Conservation (phyloP, 2,888 invertebrate genomes). For the Bibio marci region DNA sequence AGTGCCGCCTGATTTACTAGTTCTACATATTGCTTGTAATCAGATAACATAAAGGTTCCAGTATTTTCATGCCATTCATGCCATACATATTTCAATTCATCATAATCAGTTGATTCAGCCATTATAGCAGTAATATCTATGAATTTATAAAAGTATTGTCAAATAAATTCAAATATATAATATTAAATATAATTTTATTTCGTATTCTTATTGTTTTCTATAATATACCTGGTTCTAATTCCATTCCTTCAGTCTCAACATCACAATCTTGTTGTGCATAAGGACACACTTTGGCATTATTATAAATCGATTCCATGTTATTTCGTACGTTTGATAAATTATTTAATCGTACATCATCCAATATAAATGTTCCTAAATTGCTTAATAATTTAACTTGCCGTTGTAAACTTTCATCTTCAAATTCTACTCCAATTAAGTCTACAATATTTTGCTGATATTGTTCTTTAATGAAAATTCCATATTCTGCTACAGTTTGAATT, state of each 20-base stretch:
- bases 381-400: slow-evolving; percentile 30
- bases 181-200: too few species aligned
- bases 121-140: slow-evolving; percentile 13
- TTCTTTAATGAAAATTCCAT: slow-evolving; percentile 24
- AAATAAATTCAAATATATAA: background rate
- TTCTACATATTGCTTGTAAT: slow-evolving; percentile 31
- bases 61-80: slow-evolving; percentile 33
- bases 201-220: too few species aligned
- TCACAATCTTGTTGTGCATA: slow-evolving; percentile 15
- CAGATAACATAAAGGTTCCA: slow-evolving; percentile 30
- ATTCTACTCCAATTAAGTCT: slow-evolving; percentile 22
- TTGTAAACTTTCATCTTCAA: slow-evolving; percentile 24
- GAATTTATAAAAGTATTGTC: background rate
- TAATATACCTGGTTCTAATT: slow-evolving; percentile 18
- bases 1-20: slow-evolving; percentile 33
- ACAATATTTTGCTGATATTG: slow-evolving; percentile 26
- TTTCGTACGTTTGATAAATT: slow-evolving; percentile 12
- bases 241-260: slow-evolving; percentile 6
- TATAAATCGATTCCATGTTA: slow-evolving; percentile 22
- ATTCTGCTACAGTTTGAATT: slow-evolving; percentile 12
- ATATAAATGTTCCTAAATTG: slow-evolving; percentile 30
- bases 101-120: slow-evolving; percentile 16
- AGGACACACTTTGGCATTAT: slow-evolving; percentile 22
- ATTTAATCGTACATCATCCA: slow-evolving; percentile 23
- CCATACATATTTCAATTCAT: slow-evolving; percentile 30